A percentile compares a stretch with the other conserved stretches of the same genome.
Evolutionary conservation across 2,797 vertebrate genomes (phyloP).

Genomic region (Gymnoscopelus microlampas): DNA sequence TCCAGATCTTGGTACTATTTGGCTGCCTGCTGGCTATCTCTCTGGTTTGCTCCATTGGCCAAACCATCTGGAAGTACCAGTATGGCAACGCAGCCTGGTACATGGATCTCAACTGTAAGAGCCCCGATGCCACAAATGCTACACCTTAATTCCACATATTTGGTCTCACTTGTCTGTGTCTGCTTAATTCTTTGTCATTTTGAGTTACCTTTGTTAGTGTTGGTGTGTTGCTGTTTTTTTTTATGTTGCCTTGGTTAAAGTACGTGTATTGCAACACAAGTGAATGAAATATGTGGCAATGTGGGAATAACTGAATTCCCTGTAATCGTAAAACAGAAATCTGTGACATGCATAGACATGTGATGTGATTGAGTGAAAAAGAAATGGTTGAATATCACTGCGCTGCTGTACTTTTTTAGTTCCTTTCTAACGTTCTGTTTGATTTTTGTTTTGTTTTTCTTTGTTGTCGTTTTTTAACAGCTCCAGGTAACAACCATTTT

Average conservation of each 20-base stretch:
- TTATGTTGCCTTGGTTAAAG: conserved; percentile 81
- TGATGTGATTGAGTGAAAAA: conserved; percentile 69
- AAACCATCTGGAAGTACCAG: conserved; percentile 95
- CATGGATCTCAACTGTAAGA: conserved; percentile 97
- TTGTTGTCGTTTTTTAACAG: conserved; percentile 88
- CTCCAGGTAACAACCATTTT: conserved; percentile 92
- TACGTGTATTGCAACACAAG: conserved; percentile 80
- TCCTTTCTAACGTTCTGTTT: conserved; percentile 89
- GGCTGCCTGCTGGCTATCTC: conserved; percentile 97
- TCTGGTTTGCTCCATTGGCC: conserved; percentile 94
- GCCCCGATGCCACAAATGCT: conserved; percentile 52
- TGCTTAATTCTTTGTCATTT: conserved; percentile 77
- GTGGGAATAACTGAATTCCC: conserved; percentile 77
- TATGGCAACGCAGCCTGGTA: conserved; percentile 95
- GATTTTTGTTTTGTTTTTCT: conserved; percentile 84
- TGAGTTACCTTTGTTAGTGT: conserved; percentile 74
- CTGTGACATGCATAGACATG: conserved; percentile 78
- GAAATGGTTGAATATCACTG: conserved; percentile 88
- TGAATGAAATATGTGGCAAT: conserved; percentile 87
- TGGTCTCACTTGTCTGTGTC: conserved; percentile 82
- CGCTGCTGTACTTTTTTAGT: conserved; percentile 83
- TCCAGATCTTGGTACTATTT: conserved; percentile 97
- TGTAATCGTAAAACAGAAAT: conserved; percentile 70
- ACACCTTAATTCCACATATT: conserved; percentile 76
- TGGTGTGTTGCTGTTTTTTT: conserved; percentile 74